phyloP scores from a whole-genome alignment of 2,113 vertebrate species.

The Pogonocichla stellata region DNA sequence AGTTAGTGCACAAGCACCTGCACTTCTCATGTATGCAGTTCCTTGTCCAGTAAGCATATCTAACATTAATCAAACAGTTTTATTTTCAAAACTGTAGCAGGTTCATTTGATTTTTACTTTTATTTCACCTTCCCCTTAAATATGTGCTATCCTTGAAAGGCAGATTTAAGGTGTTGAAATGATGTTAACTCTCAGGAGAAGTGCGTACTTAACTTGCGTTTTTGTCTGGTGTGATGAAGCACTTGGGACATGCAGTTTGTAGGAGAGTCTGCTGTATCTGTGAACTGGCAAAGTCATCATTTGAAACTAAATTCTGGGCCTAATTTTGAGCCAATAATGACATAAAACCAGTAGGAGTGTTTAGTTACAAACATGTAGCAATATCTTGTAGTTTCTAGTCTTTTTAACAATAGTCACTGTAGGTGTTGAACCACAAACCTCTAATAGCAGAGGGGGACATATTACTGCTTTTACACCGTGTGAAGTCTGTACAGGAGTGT shows the following conservation, averaged over 20 bases:
- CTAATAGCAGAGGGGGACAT: not conserved
- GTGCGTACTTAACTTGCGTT: not conserved
- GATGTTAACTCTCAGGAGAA: not conserved
- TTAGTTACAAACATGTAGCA: not conserved
- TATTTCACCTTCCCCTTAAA: not conserved
- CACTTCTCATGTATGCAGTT: not conserved
- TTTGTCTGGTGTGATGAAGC: not conserved
- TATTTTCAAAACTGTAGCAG: not conserved
- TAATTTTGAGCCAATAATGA: not conserved
- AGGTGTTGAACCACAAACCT: not conserved
- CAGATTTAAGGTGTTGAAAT: not conserved
- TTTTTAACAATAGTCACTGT: not conserved
- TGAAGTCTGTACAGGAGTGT: not conserved
- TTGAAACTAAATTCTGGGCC: not conserved
- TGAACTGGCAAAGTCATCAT: not conserved
- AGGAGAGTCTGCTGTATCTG: not conserved
- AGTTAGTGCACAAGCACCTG: not conserved
- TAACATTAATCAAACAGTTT: not conserved
- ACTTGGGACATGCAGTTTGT: not conserved
- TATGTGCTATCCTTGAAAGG: not conserved
- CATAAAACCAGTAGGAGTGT: not conserved
- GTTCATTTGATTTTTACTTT: not conserved
- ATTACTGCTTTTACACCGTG: not conserved
- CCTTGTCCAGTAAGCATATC: not conserved
- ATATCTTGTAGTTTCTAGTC: not conserved